phyloP scores from a whole-genome alignment of 1,140 invertebrate species.

The Schlechtendalia chinensis region DNA sequence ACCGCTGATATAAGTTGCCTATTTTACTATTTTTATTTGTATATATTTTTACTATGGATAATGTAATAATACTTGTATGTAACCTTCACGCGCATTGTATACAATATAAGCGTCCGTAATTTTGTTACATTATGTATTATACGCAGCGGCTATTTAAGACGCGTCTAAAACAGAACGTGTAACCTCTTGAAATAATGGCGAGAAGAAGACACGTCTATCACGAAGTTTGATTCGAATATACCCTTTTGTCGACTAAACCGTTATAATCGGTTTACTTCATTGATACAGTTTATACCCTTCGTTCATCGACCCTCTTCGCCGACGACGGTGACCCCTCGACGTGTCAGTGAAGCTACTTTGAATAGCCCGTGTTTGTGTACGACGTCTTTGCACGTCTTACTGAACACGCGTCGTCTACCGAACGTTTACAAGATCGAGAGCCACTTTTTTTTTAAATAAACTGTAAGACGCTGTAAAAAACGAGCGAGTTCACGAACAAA shows the following conservation, averaged over 20 bases:
- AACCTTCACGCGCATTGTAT: not conserved
- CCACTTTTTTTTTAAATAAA: too few relatives aligned
- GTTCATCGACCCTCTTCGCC: not conserved
- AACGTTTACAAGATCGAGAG: not conserved
- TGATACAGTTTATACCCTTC: slow-evolving; percentile 3
- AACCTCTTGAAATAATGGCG: not conserved
- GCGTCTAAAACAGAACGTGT: not conserved
- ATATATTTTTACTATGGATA: too few relatives aligned
- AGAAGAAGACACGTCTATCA: not conserved
- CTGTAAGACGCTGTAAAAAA: too few relatives aligned
- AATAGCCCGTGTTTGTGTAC: not conserved
- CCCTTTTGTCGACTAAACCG: slow-evolving; percentile 39
- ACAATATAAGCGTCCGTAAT: not conserved
- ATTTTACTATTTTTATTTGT: too few relatives aligned
- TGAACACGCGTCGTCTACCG: not conserved
- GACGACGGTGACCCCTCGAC: slow-evolving; percentile 11
- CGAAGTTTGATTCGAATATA: slow-evolving; percentile 29
- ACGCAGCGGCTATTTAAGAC: not conserved
- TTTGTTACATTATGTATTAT: not conserved
- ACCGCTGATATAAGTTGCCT: too few relatives aligned
- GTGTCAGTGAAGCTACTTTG: slow-evolving; percentile 22
- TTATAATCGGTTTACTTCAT: slow-evolving; percentile 46
- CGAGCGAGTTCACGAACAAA: too few relatives aligned
- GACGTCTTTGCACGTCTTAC: not conserved
- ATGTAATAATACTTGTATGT: too few relatives aligned